These are phyloP conservation scores for Glaucidium brasilianum DNA, from an alignment of 2,113 vertebrate species.

Conservation along the genomic window DNA sequence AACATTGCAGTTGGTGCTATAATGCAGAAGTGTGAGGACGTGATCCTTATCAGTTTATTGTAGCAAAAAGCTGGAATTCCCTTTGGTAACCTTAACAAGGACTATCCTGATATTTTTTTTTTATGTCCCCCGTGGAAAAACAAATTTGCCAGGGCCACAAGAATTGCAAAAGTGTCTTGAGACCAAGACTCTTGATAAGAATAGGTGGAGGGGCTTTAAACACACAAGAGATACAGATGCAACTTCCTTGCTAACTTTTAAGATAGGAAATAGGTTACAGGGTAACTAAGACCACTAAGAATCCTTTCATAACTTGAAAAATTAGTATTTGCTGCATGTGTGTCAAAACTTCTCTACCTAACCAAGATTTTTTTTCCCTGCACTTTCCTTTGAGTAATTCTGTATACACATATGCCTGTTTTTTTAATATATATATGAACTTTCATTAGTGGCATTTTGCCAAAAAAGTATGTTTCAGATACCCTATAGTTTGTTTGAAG, in stretches of 20 bases:
- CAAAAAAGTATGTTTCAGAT: neutral
- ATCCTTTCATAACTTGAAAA: neutral
- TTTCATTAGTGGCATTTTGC: neutral
- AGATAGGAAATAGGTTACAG: neutral
- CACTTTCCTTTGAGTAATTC: neutral
- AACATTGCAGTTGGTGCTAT: neutral
- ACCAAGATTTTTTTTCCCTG: neutral
- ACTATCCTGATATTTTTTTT: too few species aligned
- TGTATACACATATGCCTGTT: fast-evolving
- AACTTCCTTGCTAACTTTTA: neutral
- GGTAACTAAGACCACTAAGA: neutral
- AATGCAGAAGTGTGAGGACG: neutral
- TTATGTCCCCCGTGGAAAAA: neutral
- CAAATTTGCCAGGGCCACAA: neutral
- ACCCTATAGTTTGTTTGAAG: neutral
- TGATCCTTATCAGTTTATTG: neutral
- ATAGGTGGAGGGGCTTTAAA: neutral
- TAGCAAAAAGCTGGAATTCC: neutral
- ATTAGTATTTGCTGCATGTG: neutral
- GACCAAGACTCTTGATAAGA: neutral
- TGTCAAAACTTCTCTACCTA: neutral
- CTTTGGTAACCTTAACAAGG: neutral
- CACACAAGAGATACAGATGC: neutral
- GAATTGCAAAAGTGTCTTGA: fast-evolving
- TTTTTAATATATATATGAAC: neutral